Base-by-base conservation (phyloP, 2,113 vertebrate species). In the Sterrhoptilus dennistouni region DNA sequence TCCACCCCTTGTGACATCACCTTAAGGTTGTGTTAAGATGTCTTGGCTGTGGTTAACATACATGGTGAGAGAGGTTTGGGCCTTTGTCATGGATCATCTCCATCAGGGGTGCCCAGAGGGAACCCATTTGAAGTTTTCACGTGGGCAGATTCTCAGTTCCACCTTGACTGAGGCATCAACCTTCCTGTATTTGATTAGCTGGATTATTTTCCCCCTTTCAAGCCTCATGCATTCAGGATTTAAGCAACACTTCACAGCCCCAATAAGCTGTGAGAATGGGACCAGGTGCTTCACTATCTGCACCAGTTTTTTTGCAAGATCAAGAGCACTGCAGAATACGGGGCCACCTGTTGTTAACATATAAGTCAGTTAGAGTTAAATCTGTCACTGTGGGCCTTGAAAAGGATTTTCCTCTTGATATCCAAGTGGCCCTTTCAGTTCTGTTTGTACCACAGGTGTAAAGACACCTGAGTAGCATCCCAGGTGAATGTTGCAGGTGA, bases 71-170 rank as follows among this genome's bases (percentile, higher is more conserved):
- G 45, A 65, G 11, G 5, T 87, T 57, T 57, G 64, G 45, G 50
- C 8, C 2, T 0, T 36, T 91, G 42, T 76, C 44, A n/a, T 0
- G 0, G n/a, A 40, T 83, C 47, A 23, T 52, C 18, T 76, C 19
- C 18, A 22, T n/a, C 0, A 0, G 50, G 17, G 15, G 17, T 69
- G 31, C 31, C 50, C 8, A 16, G 45, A 17, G 31, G 59, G 50
- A 85, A 3, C 8, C 29, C 25, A 6, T 57, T 36, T 12, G 36
- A 68, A 44, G 35, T 54, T 52, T 56, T 82, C 14, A 52, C 9
- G 27, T 70, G 47, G 23, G 5, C 63, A 16, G 13, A n/a, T 44
- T 94, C 61, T 84, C 8, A 27, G 24, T 82, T 70, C 31, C 24
- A 19, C 38, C 5, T 61, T 35, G 36, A 3, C 25, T 22, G 36